Percentiles rank a stretch among this genome's conserved stretches.
These are phyloP conservation scores for Theonella swinhoei DNA, from an alignment of 37 sponge, comb jelly and placozoan species.

Conservation along the genomic window DNA sequence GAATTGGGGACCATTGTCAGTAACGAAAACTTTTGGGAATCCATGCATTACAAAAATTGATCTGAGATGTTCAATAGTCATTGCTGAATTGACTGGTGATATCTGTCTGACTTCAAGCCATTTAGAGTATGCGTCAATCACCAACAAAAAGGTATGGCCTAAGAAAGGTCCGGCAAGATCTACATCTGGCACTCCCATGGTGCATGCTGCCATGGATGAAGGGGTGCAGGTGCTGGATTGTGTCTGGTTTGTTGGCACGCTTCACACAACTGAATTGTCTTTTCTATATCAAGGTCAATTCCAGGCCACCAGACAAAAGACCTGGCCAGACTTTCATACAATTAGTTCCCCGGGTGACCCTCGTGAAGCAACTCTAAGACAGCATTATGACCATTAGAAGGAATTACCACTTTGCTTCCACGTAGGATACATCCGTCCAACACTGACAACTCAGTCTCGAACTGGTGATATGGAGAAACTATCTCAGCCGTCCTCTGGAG, in stretches of 20 bases:
- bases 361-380: conserved; percentile 11
- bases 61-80: not conserved
- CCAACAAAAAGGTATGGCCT: conserved; percentile 7
- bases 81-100: not conserved
- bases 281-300: not conserved
- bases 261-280: not conserved
- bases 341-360: conserved; percentile 44
- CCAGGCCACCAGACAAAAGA: conserved; percentile 10
- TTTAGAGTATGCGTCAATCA: conserved; percentile 26
- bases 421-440: conserved; percentile 26
- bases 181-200: not conserved
- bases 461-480: not conserved
- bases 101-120: conserved; percentile 3
- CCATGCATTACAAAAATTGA: conserved; percentile 25
- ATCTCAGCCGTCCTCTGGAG: not conserved
- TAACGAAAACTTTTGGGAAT: conserved; percentile 9
- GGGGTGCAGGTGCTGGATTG: conserved; percentile 2
- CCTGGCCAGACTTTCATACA: conserved; percentile 6
- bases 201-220: conserved; percentile 10
- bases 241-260: conserved; percentile 6
- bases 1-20: conserved; percentile 39
- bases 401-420: conserved; percentile 11
- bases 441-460: conserved; percentile 16
- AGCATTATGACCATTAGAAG: not conserved
- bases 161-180: conserved; percentile 25